Evolutionary conservation across 2,797 vertebrate genomes (phyloP), one percentile per base, ranked within the genome.

Genomic region (Brachyrhaphis roseni): DNA sequence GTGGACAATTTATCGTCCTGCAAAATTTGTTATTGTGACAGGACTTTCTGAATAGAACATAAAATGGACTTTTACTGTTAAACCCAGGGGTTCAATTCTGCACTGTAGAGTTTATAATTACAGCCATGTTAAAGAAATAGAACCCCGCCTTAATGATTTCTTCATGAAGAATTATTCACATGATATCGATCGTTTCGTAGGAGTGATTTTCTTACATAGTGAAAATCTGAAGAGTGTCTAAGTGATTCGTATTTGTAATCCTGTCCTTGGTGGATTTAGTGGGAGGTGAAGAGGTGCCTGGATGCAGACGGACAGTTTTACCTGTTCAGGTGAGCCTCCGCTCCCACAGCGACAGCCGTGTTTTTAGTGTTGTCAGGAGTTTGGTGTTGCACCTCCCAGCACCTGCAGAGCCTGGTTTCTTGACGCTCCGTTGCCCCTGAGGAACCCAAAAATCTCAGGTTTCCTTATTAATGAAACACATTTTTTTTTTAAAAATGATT

Each of bases 201-300:
- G 31, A 62, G 59, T 2, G 15, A 62, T 34, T 34, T 6, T 15
- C 28, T 62, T 62, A 16, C 59, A 62, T 16, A 34, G 2, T 31
- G 15, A 62, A 34, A 62, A 46, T 46, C 15, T 46, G 45, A 5
- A 46, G 45, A 46, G 45, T 16, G 46, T 47, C 15, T 5, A 16
- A 47, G 46, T 47, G 15, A 47, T 47, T 47, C 4, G 46, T 47
- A 0, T 47, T 16, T 46, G 4, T 46, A 15, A 46, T 47, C 20
- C 49, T 51, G 49, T 20, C 23, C 28, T 64, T 36, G 59, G 5
- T 64, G 59, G 59, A 64, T 18, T 62, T 16, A 34, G 13, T 34
- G 57, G 57, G n/a, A 66, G 1, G 80, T 87, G 86, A 84, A 84
- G 81, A 89, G 78, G 75, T 74, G 82, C 53, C 72, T 41, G 55